Evolutionary conservation across 2,888 invertebrate genomes (phyloP), one percentile per base, ranked within the genome.

Genomic region (Rhodophaea formosa): DNA sequence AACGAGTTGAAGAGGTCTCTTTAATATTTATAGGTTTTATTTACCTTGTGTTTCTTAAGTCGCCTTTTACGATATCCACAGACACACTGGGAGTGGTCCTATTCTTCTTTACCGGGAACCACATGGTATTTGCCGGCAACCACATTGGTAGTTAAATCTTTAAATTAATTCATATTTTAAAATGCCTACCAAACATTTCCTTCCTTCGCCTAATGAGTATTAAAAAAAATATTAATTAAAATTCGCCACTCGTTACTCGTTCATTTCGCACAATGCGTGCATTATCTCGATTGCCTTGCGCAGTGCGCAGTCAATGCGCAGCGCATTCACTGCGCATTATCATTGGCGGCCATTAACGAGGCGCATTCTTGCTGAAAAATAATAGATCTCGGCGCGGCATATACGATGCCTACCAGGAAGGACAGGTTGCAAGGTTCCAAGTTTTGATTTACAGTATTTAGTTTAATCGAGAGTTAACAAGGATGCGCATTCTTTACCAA

Each of bases 351-450:
- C 87, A 86, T 88, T 89, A 85, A 82, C 83, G 71, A 79, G 75
- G 83, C 70, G 84, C 87, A 85, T 88, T 88, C 88, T 83, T 79
- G 80, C 77, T 84, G 82, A 84, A 87, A 87, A 88, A 87, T 88
- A 89, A 89, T 86, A 80, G 84, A 74, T 60, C 71, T 73, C 67
- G 62, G 68, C 65, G 67, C 63, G 70, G 62, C 77, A 72, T 79
- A 77, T 77, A 73, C 71, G 74, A 74, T 77, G 74, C 62, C 23
- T 23, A 23, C 23, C 72, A 71, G 77, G 74, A 74, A 75, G 75
- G 82, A 55, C 57, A 59, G 72, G 72, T 71, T 62, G 14, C 65
- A 71, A 67, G n/a, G 57, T 2, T 7, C 17, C 23, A 23, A 23
- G 23, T 2, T 23, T 2, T 3, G 2, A 23, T 23, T 23, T 23